Percentiles rank a stretch among this genome's conserved stretches.
Conservation (phyloP, 2,888 invertebrate species). For the Dinocampus coccinellae region DNA sequence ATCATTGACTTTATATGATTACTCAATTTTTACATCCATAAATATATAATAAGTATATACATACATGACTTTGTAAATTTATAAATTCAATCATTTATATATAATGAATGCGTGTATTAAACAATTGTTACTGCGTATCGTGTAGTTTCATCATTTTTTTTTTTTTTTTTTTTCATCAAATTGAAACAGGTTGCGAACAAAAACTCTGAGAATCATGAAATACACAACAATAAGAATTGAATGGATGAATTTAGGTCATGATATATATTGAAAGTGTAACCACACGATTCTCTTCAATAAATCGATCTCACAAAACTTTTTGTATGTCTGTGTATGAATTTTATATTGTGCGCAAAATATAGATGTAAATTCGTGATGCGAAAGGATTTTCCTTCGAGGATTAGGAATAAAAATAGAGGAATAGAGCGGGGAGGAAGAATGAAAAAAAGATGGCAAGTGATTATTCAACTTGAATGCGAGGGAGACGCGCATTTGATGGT, state of each 20-base stretch:
- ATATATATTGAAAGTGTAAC: constrained; percentile 8
- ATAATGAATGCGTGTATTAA: no score
- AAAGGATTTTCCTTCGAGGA: not conserved
- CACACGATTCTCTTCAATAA: not conserved
- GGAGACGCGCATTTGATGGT: no score
- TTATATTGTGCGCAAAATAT: no score
- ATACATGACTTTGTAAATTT: no score
- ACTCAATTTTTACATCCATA: no score
- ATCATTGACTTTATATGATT: not conserved
- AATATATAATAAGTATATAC: no score
- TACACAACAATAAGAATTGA: not conserved
- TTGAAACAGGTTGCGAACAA: constrained; percentile 20
- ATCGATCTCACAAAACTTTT: not conserved
- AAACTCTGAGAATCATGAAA: constrained; percentile 17
- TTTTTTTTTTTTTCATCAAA: no score
- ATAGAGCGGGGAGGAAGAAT: no score
- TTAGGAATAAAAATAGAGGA: not conserved
- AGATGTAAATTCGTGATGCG: not conserved
- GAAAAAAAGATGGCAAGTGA: not conserved
- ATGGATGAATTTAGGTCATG: constrained; percentile 31
- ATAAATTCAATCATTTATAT: no score
- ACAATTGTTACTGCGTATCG: not conserved
- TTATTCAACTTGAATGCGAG: not conserved
- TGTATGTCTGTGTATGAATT: no score
- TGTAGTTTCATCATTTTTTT: constrained; percentile 5